Conservation (phyloP, 2,888 invertebrate genomes). For the Sinhomidia bicolor region DNA sequence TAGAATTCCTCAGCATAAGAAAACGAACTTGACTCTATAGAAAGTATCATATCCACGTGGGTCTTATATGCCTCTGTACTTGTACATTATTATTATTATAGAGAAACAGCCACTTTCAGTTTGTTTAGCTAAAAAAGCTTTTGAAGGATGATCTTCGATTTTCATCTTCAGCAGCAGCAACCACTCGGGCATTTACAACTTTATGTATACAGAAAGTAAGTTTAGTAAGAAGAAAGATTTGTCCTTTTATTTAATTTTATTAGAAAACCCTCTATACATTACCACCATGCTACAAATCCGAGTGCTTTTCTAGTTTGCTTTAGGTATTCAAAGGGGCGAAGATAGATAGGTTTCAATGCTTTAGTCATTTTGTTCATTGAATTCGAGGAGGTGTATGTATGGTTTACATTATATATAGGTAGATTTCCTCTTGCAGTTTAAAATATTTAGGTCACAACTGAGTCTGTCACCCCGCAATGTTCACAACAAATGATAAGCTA, state of each 20-base stretch:
- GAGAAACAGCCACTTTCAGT: too few relatives aligned
- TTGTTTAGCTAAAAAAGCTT: neutral
- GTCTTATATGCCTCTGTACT: too few relatives aligned
- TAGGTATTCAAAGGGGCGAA: neutral
- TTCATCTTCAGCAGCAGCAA: neutral
- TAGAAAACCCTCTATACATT: neutral
- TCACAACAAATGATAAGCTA: neutral
- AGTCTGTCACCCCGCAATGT: constrained; percentile 36
- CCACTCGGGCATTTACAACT: neutral
- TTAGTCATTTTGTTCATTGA: neutral
- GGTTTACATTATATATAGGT: neutral
- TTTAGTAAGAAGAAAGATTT: neutral
- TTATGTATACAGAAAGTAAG: neutral
- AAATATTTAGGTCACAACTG: constrained; percentile 59
- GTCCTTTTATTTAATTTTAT: neutral
- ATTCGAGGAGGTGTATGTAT: neutral
- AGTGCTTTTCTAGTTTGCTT: neutral
- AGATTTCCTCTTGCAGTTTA: neutral
- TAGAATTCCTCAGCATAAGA: neutral
- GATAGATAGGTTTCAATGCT: neutral
- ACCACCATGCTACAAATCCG: neutral
- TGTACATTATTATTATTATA: too few relatives aligned
- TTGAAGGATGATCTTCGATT: constrained; percentile 20
- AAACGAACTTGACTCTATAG: neutral
- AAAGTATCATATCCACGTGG: too few relatives aligned